Conservation (phyloP, 2,888 invertebrate species). For the Anthoptus insignis region DNA sequence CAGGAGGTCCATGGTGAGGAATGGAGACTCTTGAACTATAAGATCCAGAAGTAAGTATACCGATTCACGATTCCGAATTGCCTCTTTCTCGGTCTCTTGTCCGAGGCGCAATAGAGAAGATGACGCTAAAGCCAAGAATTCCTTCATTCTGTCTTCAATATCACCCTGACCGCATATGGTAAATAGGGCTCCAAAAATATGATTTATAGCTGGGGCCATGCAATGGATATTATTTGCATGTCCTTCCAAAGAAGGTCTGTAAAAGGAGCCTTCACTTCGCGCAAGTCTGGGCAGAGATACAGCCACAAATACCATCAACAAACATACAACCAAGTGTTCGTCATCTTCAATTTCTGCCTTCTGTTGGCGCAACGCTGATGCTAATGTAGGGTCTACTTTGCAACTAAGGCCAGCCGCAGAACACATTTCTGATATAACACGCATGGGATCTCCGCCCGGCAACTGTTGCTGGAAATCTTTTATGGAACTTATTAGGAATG, state of each 20-base stretch:
- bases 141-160: conserved; percentile 99
- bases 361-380: conserved; percentile 95
- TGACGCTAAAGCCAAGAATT: conserved; percentile 97
- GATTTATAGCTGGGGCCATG: conserved; percentile 98
- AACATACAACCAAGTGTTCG: conserved; percentile 97
- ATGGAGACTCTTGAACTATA: conserved; percentile 99
- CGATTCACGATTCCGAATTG: conserved; percentile 97
- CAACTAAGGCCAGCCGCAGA: conserved; percentile 98
- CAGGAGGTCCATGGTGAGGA: conserved; percentile 98
- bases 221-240: conserved; percentile 99
- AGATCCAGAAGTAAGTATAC: conserved; percentile 98
- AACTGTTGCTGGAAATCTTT: conserved; percentile 97
- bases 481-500: conserved; percentile 98
- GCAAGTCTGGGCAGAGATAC: conserved; percentile 99
- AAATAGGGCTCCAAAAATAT: conserved; percentile 98
- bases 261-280: conserved; percentile 95
- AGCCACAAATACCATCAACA: conserved; percentile 99
- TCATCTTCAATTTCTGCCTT: conserved; percentile 96
- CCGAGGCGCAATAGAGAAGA: conserved; percentile 98
- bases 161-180: conserved; percentile 98
- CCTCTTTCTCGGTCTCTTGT: conserved; percentile 98
- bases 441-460: conserved; percentile 95
- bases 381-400: conserved; percentile 98
- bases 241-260: conserved; percentile 95
- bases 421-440: conserved; percentile 99